A percentile compares a stretch with the other conserved stretches of the same genome.
Conservation (phyloP, 1,140 invertebrate genomes). For the Plodia interpunctella region DNA sequence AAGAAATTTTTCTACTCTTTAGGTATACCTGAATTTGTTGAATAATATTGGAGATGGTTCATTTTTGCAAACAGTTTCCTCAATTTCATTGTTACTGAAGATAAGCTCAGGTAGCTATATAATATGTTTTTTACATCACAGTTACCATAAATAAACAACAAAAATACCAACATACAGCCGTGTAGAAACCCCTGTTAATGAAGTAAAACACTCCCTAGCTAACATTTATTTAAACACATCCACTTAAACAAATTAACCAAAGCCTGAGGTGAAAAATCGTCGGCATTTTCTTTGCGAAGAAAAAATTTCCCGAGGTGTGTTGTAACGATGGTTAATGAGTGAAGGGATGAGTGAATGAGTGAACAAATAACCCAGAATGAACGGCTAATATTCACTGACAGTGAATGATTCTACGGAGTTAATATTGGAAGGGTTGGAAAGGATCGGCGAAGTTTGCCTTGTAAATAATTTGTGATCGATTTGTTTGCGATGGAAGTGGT, state of each 20-base stretch:
- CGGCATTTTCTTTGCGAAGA: slow-evolving; percentile 24
- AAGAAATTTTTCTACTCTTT: too few relatives aligned
- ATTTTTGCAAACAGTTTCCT: too few relatives aligned
- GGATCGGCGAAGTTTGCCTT: neutral
- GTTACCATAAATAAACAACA: too few relatives aligned
- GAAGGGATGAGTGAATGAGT: slow-evolving; percentile 31
- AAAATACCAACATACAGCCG: neutral
- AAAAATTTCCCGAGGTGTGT: slow-evolving; percentile 33
- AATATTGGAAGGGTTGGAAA: slow-evolving; percentile 34
- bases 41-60: too few relatives aligned
- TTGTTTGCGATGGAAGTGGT: neutral
- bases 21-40: too few relatives aligned
- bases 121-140: too few relatives aligned
- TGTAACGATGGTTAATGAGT: slow-evolving; percentile 52
- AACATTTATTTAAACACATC: slow-evolving; percentile 34
- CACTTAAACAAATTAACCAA: slow-evolving; percentile 46
- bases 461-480: slow-evolving; percentile 5
- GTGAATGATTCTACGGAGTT: slow-evolving; percentile 52
- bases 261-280: slow-evolving; percentile 23
- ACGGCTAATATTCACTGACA: slow-evolving; percentile 52
- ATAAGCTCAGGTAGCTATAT: too few relatives aligned
- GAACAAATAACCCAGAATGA: slow-evolving; percentile 46
- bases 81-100: too few relatives aligned
- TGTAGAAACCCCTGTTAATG: slow-evolving; percentile 19
- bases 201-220: slow-evolving; percentile 24